phyloP scores from a whole-genome alignment of 2,888 invertebrate genomes.

The Archips xylosteana region DNA sequence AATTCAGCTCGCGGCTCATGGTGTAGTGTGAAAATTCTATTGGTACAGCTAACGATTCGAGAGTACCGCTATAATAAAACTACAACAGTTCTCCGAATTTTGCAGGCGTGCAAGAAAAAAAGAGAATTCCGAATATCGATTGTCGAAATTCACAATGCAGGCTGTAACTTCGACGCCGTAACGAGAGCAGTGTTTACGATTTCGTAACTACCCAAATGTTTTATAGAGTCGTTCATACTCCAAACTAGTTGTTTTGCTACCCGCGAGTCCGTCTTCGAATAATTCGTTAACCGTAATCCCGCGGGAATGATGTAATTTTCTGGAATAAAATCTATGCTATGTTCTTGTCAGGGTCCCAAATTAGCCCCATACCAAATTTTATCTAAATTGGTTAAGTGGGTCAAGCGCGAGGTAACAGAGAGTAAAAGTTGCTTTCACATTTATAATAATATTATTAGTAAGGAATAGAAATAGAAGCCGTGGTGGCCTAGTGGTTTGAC shows the following conservation, averaged over 20 bases:
- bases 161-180: constrained; percentile 22
- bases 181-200: constrained; percentile 17
- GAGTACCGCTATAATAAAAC: constrained; percentile 26
- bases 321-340: too few species aligned
- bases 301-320: too few species aligned
- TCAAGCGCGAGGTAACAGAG: too few species aligned
- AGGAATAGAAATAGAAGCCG: too few species aligned
- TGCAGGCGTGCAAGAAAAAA: constrained; percentile 24
- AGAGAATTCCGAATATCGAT: constrained; percentile 30
- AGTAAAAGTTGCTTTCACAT: neutral
- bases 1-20: neutral
- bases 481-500: too few species aligned
- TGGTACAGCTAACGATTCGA: constrained; percentile 26
- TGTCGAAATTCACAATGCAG: constrained; percentile 26
- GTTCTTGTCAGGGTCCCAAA: too few species aligned
- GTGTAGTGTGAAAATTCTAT: constrained; percentile 13
- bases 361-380: too few species aligned
- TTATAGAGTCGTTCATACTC: too few species aligned
- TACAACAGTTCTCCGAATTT: constrained; percentile 19
- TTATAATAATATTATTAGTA: neutral
- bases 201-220: neutral
- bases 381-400: too few species aligned
- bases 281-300: too few species aligned
- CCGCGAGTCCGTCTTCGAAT: too few species aligned
- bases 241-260: neutral